phyloP scores from a whole-genome alignment of 1,140 invertebrate genomes.

The Drosophila ficusphila region DNA sequence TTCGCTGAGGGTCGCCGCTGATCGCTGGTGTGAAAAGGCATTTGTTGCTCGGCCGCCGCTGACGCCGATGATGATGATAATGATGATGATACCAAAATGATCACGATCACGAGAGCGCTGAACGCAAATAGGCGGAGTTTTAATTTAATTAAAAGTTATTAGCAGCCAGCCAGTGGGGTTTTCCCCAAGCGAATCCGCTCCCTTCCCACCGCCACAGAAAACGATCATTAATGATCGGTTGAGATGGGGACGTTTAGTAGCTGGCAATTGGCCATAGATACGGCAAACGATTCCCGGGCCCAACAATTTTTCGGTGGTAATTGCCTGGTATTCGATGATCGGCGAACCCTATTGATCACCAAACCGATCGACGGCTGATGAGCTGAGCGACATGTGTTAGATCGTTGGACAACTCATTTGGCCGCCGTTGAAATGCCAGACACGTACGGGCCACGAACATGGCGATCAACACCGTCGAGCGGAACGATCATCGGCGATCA shows the following conservation, averaged over 20 bases:
- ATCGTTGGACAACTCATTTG: slow-evolving; percentile 77
- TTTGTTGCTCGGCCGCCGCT: slow-evolving; percentile 60
- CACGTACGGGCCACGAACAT: slow-evolving; percentile 73
- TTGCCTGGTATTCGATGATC: slow-evolving; percentile 13
- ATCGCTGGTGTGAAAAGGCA: slow-evolving; percentile 71
- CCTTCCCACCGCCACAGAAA: not conserved
- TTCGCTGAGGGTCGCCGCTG: slow-evolving; percentile 17
- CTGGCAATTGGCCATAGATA: slow-evolving; percentile 65
- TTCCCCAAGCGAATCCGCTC: no score
- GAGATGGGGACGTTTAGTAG: slow-evolving; percentile 45
- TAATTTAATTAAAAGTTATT: slow-evolving; percentile 82
- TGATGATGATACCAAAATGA: slow-evolving; percentile 52
- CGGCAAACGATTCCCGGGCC: not conserved
- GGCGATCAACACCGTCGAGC: slow-evolving; percentile 75
- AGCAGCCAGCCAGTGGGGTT: slow-evolving; percentile 38
- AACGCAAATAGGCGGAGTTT: slow-evolving; percentile 78
- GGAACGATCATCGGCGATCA: slow-evolving; percentile 40
- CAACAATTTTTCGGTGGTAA: slow-evolving; percentile 9
- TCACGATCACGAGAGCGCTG: slow-evolving; percentile 54
- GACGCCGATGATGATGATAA: slow-evolving; percentile 27
- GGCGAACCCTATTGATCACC: slow-evolving; percentile 43
- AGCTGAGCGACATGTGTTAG: slow-evolving; percentile 73
- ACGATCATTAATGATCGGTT: slow-evolving; percentile 54
- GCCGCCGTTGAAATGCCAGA: slow-evolving; percentile 54
- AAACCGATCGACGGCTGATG: slow-evolving; percentile 37